Percentiles rank a stretch among this genome's conserved stretches.
These are phyloP conservation scores for Phengaris alcon DNA, from an alignment of 2,888 invertebrate genomes.

Conservation along the genomic window DNA sequence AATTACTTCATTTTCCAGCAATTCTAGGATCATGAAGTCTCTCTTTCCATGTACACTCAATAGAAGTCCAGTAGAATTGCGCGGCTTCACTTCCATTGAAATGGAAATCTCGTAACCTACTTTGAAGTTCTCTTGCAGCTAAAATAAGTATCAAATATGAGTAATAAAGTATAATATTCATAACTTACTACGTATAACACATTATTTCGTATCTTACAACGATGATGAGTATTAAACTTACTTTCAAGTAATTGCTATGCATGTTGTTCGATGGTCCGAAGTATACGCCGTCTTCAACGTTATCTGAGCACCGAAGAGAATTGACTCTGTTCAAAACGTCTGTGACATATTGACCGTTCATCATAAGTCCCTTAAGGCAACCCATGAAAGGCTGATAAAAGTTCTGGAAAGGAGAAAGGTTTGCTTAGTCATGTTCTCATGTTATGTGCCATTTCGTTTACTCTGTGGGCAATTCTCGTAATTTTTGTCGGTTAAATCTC, in stretches of 20 bases:
- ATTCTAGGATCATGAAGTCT: slow-evolving; percentile 92
- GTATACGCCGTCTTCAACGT: slow-evolving; percentile 89
- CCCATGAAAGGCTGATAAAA: slow-evolving; percentile 87
- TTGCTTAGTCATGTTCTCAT: slow-evolving; percentile 23
- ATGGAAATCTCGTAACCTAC: slow-evolving; percentile 90
- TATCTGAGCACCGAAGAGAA: slow-evolving; percentile 88
- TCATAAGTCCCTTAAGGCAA: slow-evolving; percentile 87
- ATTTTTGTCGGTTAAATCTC: too few relatives aligned
- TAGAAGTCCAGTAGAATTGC: slow-evolving; percentile 90
- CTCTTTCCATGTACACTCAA: slow-evolving; percentile 90
- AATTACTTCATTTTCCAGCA: slow-evolving; percentile 90
- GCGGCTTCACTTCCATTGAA: slow-evolving; percentile 91
- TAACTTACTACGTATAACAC: neutral
- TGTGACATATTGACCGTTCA: slow-evolving; percentile 83
- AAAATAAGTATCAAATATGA: slow-evolving; percentile 37
- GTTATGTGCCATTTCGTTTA: neutral
- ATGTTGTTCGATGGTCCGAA: slow-evolving; percentile 82
- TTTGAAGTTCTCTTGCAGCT: slow-evolving; percentile 84
- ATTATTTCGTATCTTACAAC: neutral
- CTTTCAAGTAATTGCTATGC: slow-evolving; percentile 85
- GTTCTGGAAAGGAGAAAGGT: slow-evolving; percentile 59
- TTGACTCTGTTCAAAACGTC: slow-evolving; percentile 79
- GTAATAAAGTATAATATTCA: neutral
- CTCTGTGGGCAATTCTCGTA: neutral
- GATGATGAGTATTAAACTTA: slow-evolving; percentile 44